These are phyloP conservation scores for Lysandra coridon DNA, from an alignment of 2,888 invertebrate genomes.

Conservation along the genomic window DNA sequence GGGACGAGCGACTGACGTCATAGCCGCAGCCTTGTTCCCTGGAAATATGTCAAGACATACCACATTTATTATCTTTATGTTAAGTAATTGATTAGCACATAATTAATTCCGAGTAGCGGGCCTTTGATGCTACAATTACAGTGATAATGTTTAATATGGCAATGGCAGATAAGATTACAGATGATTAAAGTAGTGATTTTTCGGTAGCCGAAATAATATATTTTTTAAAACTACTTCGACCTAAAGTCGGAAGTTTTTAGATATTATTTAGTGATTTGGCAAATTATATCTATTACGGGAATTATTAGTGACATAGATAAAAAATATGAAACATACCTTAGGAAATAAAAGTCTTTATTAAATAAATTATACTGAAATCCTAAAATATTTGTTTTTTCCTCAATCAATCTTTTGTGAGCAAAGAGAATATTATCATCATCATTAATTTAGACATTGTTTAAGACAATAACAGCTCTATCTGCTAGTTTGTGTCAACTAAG, in stretches of 20 bases:
- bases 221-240: not conserved
- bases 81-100: conserved; percentile 38
- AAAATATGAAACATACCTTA: not conserved
- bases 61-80: conserved; percentile 27
- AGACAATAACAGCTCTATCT: too few species aligned
- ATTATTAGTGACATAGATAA: not conserved
- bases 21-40: conserved; percentile 61
- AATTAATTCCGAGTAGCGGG: conserved; percentile 49
- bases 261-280: not conserved
- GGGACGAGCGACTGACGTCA: conserved; percentile 78
- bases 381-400: too few species aligned
- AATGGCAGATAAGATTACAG: conserved; percentile 44
- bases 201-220: conserved; percentile 41
- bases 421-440: too few species aligned
- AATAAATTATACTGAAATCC: too few species aligned
- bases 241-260: not conserved
- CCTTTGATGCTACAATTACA: conserved; percentile 42
- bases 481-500: too few species aligned
- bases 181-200: conserved; percentile 37
- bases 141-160: conserved; percentile 40
- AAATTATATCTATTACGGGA: not conserved
- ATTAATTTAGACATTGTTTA: too few species aligned
- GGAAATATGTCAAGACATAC: conserved; percentile 37
- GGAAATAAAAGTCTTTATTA: too few species aligned
- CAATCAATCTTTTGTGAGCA: too few species aligned